Evolutionary conservation across 1,140 invertebrate species (phyloP), one percentile per base, ranked within the genome.

Genomic region (Marisa cornuarietis): DNA sequence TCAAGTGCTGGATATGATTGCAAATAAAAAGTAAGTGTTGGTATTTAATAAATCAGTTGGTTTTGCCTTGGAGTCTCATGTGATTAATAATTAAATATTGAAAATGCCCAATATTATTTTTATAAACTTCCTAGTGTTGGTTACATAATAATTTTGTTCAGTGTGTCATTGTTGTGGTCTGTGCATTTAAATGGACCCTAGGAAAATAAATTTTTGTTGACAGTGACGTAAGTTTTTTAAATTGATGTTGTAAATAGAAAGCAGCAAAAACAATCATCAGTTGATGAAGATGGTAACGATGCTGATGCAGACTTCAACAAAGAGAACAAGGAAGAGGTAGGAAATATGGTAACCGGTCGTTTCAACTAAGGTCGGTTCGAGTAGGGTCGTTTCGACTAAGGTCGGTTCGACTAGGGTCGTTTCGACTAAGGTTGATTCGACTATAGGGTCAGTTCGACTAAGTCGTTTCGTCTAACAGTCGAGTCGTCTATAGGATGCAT

Each of bases 1-100:
- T 79, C 89, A 91, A 87, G 88, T 92, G 61, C 79, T 92, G 16
- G 91, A 91, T 71, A 81, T 91, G 52, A 79, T 91, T 13, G 86
- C 84, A 42, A 88, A 85, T 78, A 90, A 90, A 82, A 89, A 89
- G 90, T 90, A 84, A 87, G 86, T 85, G n/a, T 10, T 24, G 13
- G 54, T 26, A 26, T 5, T 16, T 42, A 42, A 79, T 26, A 11
- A 68, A 31, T 24, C 31, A 62, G 22, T 42, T 42, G 31, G 31
- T 42, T 42, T 42, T 42, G 31, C 31, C 31, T 42, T 42, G 2
- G 6, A 42, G 31, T 42, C 31, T 42, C 31, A 42, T 42, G 0
- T 42, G 31, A 42, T 42, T 42, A 42, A 42, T 42, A 42, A 42
- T 42, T 42, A 4, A 42, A 42, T 42, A 6, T 42, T 42, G 31